Percentiles rank a stretch among this genome's conserved stretches.
These are phyloP conservation scores for Myripristis jacobus DNA, from an alignment of 2,797 vertebrate species.

Conservation along the genomic window DNA sequence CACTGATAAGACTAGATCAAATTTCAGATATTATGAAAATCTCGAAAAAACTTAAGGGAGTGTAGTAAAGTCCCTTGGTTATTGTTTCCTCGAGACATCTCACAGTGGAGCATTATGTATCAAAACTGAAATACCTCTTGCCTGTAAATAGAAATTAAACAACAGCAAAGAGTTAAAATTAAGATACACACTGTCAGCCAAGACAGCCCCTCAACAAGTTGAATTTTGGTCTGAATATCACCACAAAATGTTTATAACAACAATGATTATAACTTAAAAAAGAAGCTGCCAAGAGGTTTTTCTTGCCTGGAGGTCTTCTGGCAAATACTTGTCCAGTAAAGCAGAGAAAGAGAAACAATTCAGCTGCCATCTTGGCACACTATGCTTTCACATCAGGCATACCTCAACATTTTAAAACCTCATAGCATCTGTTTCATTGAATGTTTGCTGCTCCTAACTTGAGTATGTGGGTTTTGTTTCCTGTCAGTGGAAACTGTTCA, in stretches of 20 bases:
- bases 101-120: not conserved
- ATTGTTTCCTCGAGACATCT: not conserved
- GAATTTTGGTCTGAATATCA: not conserved
- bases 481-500: slow-evolving; percentile 36
- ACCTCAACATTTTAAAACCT: slow-evolving; percentile 9
- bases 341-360: slow-evolving; percentile 56
- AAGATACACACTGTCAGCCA: no score
- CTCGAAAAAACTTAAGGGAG: not conserved
- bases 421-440: not conserved
- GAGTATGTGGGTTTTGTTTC: slow-evolving; percentile 31
- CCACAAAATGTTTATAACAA: not conserved
- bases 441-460: not conserved
- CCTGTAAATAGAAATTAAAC: not conserved
- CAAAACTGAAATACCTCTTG: not conserved
- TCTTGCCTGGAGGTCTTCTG: slow-evolving; percentile 59
- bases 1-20: not conserved
- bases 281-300: not conserved
- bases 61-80: not conserved
- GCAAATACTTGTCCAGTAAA: slow-evolving; percentile 44
- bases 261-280: not conserved
- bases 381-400: not conserved
- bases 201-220: not conserved
- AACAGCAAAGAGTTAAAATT: not conserved
- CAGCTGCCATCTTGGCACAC: slow-evolving; percentile 27
- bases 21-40: not conserved